Evolutionary conservation across 2,113 vertebrate genomes (phyloP).

Genomic region (Charina bottae): DNA sequence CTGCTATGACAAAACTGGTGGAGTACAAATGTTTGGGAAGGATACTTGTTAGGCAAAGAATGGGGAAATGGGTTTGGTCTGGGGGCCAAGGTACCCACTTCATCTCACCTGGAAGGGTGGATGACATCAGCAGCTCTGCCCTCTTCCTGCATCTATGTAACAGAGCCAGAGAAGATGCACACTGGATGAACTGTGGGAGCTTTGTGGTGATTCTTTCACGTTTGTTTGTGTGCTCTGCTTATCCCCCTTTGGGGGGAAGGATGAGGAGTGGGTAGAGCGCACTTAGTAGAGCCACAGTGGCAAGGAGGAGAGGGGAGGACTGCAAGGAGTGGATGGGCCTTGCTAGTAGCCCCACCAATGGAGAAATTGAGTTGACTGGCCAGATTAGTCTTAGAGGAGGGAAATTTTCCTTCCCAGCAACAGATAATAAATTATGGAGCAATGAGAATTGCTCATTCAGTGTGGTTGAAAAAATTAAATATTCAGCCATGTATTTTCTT

Average conservation of each 20-base stretch:
- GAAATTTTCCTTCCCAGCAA: neutral
- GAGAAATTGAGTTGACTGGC: neutral
- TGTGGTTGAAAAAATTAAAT: neutral
- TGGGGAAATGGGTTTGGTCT: neutral
- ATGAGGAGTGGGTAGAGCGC: neutral
- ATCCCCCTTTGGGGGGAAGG: neutral
- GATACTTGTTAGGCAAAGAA: neutral
- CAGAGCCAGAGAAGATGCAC: neutral
- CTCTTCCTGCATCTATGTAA: neutral
- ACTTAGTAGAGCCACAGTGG: neutral
- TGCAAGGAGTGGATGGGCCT: neutral
- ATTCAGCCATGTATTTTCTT: neutral
- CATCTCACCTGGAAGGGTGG: neutral
- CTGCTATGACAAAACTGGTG: neutral
- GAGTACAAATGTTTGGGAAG: neutral
- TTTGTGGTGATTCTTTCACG: neutral
- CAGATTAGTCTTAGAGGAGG: neutral
- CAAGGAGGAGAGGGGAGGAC: neutral
- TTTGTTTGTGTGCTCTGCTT: neutral
- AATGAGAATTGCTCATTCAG: neutral
- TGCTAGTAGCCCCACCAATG: neutral
- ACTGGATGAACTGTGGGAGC: neutral
- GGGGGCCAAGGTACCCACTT: neutral
- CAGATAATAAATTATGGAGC: neutral
- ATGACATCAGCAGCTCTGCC: neutral